Percentiles rank a stretch among this genome's conserved stretches.
Conservation (phyloP, 2,888 invertebrate genomes). For the Molanna angustata region DNA sequence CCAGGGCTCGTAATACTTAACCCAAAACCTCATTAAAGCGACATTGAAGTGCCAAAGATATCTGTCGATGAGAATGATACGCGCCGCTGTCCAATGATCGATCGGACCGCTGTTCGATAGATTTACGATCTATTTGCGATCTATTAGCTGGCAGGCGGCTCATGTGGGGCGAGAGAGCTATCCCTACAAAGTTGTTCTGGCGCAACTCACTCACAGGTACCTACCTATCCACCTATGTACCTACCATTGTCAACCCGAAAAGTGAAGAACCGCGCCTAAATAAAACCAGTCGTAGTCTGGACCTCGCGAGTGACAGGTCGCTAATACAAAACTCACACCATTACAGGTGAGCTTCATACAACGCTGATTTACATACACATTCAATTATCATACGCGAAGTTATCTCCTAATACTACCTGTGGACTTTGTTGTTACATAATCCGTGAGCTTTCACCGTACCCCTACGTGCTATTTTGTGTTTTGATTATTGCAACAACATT, state of each 20-base stretch:
- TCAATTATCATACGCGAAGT: no score
- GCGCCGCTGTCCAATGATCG: constrained; percentile 7
- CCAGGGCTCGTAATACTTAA: not conserved
- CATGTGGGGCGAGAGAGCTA: constrained; percentile 13
- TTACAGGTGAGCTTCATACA: constrained; percentile 21
- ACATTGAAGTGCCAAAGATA: constrained; percentile 16
- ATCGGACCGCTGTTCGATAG: constrained; percentile 10
- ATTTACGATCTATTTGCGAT: constrained; percentile 18
- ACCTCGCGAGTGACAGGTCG: constrained; percentile 12
- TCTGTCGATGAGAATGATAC: constrained; percentile 4
- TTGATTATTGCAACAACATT: no score
- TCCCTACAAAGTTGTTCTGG: constrained; percentile 11
- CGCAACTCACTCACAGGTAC: not conserved
- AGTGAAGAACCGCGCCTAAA: constrained; percentile 18
- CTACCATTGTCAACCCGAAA: constrained; percentile 28
- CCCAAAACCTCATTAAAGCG: constrained; percentile 1
- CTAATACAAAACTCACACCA: constrained; percentile 1
- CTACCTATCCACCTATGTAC: no score
- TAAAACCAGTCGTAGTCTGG: constrained; percentile 23
- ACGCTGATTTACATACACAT: no score
- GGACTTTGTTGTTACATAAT: no score
- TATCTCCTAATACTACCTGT: no score
- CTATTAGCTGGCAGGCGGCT: constrained; percentile 8
- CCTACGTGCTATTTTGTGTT: no score
- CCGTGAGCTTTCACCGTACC: no score